Evolutionary conservation across 2,888 invertebrate genomes (phyloP).

Genomic region (Diaprepes abbreviatus): DNA sequence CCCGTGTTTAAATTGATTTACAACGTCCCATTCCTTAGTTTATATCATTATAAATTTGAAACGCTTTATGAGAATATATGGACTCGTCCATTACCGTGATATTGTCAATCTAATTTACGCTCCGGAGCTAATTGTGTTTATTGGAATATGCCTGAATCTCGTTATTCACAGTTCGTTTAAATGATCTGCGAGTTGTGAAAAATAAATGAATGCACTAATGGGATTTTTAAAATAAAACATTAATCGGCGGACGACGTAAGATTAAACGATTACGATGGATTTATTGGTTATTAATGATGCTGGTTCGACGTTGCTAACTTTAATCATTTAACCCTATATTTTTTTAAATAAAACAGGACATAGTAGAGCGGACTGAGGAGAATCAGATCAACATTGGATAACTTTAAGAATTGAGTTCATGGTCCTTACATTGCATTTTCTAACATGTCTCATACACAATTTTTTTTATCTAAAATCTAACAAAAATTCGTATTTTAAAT

Average conservation of each 20-base stretch:
- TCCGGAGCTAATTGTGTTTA: constrained; percentile 30
- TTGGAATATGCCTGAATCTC: constrained; percentile 25
- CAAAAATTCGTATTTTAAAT: too few relatives aligned
- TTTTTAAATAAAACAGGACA: too few relatives aligned
- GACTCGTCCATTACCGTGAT: constrained; percentile 5
- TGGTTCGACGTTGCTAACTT: not conserved
- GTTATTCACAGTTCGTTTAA: constrained; percentile 21
- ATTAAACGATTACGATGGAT: constrained; percentile 19
- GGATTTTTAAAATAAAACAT: constrained; percentile 2
- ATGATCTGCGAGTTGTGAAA: constrained; percentile 19
- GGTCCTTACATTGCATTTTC: too few relatives aligned
- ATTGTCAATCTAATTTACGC: constrained; percentile 24
- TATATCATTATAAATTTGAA: not conserved
- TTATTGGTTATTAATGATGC: constrained; percentile 22
- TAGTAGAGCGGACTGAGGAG: too few relatives aligned
- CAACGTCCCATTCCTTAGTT: not conserved
- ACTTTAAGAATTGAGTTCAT: too few relatives aligned
- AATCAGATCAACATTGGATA: too few relatives aligned
- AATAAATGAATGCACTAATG: constrained; percentile 28
- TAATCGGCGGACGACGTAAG: constrained; percentile 9
- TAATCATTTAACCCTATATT: constrained; percentile 1
- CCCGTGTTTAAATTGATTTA: too few relatives aligned
- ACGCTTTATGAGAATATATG: constrained; percentile 12
- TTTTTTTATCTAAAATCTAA: too few relatives aligned
- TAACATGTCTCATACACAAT: too few relatives aligned